These are phyloP conservation scores for Etheostoma cragini DNA, from an alignment of 2,113 vertebrate species.

Conservation along the genomic window DNA sequence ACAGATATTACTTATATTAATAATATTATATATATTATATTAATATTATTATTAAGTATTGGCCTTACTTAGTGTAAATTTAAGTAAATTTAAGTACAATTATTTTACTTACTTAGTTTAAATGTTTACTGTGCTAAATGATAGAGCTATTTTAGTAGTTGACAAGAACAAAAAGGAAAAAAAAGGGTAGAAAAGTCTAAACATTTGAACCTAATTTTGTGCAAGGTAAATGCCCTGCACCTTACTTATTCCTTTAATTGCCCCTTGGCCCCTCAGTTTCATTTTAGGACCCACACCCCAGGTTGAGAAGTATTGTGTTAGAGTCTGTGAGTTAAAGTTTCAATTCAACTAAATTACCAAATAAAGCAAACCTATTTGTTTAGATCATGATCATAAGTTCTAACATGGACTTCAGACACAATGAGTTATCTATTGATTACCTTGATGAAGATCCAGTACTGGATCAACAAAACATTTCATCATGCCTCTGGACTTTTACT, in stretches of 20 bases:
- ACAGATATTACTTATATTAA: too few species aligned
- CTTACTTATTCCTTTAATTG: not conserved
- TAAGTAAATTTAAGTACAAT: too few species aligned
- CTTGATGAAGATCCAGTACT: conserved; percentile 33
- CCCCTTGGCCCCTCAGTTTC: not conserved
- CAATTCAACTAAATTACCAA: not conserved
- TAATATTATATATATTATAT: too few species aligned
- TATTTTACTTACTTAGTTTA: not conserved
- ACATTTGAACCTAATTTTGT: not conserved
- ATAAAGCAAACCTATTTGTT: not conserved
- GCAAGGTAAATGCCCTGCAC: too few species aligned
- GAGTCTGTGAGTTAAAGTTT: not conserved
- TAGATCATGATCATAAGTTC: not conserved
- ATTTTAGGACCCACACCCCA: too few species aligned
- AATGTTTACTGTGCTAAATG: not conserved
- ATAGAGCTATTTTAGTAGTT: not conserved
- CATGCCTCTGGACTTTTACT: conserved; percentile 14
- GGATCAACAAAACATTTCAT: conserved; percentile 33
- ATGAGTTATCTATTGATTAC: conserved; percentile 45
- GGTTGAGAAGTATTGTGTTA: not conserved
- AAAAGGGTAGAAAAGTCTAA: not conserved
- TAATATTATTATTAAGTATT: too few species aligned
- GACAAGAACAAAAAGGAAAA: not conserved
- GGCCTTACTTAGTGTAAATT: too few species aligned
- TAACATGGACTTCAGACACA: conserved; percentile 23